Conservation (phyloP, 2,113 vertebrate species). For the Struthidea cinerea region DNA sequence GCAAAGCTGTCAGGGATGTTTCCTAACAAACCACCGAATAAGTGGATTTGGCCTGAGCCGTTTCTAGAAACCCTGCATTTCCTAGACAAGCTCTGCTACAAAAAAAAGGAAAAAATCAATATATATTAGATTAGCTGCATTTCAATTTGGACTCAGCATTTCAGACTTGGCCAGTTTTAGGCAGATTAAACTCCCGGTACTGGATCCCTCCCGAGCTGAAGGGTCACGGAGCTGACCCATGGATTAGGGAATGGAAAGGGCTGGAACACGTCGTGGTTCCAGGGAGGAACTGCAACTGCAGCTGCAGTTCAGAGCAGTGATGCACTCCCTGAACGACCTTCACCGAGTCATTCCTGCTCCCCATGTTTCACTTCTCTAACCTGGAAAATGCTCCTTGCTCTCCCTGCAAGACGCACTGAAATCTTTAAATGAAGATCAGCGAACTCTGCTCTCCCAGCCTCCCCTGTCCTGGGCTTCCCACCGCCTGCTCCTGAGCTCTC, state of each 20-base stretch:
- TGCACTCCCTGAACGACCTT: background rate
- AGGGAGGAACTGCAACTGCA: background rate
- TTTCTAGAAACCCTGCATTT: conserved; percentile 17
- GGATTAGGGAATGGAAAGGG: background rate
- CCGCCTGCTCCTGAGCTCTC: background rate
- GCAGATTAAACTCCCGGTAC: conserved; percentile 58
- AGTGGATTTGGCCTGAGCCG: background rate
- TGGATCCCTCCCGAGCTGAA: conserved; percentile 30
- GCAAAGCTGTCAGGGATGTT: background rate
- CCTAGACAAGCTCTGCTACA: conserved; percentile 37
- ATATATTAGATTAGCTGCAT: conserved; percentile 60
- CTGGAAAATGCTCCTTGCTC: background rate
- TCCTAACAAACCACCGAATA: background rate
- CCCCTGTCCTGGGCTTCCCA: background rate
- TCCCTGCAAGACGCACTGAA: fast-evolving
- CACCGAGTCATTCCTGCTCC: fast-evolving
- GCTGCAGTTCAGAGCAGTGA: background rate
- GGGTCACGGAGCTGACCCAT: conserved; percentile 1
- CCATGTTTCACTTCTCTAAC: fast-evolving
- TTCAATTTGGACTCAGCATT: conserved; percentile 32
- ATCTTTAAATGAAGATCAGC: fast-evolving
- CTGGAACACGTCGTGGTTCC: background rate
- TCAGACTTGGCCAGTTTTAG: conserved; percentile 64
- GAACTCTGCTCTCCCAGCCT: background rate
- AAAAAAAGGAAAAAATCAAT: conserved; percentile 37